Evolutionary conservation across 2,797 vertebrate species (phyloP), one percentile per base, ranked within the genome.

Genomic region (Pseudotriccus pelzelni): DNA sequence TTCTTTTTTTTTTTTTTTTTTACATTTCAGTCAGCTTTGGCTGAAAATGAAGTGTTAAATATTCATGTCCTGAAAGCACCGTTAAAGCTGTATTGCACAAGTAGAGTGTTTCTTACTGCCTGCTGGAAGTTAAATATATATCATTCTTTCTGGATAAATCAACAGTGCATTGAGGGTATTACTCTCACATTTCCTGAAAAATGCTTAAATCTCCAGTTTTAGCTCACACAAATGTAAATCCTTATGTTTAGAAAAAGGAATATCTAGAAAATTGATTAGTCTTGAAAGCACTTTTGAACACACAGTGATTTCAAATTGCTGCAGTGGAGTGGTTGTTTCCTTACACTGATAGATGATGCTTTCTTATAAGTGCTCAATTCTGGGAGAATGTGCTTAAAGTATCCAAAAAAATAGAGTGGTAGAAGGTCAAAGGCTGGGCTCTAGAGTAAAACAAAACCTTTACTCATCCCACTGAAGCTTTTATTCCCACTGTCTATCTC

Each of bases 321-420:
- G 27, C 43, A 49, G 1, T 43, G 52, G 69, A 15, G 16, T 36
- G 27, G 27, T 62, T 84, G 72, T 27, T 36, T 59, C 23, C 50
- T 41, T 77, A 7, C 34, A 41, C 36, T 83, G 6, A n/a, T 32
- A 25, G 32, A 8, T 59, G 34, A 19, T 74, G 58, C 34, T 56
- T 73, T 53, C 37, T 68, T 17, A 5, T 19, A 59, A 77, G 41
- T 28, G 46, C n/a, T 81, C 21, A 12, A 4, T 66, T 67, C 44
- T 87, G 44, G 56, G 27, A 79, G 36, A 75, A 74, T 8, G 11
- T 39, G 30, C 43, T 56, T 59, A 25, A 80, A 28, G 22, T 39
- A 25, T 22, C 52, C 0, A 0, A 30, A 44, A 46, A 37, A n/a
- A 1, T 8, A 46, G 18, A 14, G 6, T 59, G 37, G 44, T 23